Evolutionary conservation across 2,888 invertebrate genomes (phyloP).

Genomic region (Apodemia hepburni): DNA sequence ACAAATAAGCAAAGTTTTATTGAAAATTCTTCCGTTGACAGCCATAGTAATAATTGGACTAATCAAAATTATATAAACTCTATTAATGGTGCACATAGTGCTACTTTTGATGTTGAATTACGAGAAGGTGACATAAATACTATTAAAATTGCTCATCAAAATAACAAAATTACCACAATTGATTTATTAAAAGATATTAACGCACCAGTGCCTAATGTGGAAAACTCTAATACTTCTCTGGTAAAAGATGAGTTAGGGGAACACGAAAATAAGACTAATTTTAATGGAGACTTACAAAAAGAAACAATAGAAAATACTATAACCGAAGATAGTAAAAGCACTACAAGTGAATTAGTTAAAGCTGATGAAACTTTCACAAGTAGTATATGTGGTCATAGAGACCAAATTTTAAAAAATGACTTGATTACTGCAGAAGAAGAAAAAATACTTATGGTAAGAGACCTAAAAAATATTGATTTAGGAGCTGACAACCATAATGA

Average conservation of each 20-base stretch:
- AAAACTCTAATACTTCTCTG: not conserved
- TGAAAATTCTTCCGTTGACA: not conserved
- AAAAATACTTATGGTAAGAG: not conserved
- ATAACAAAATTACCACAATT: not conserved
- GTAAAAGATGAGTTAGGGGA: not conserved
- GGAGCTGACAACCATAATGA: not conserved
- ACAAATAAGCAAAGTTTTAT: not conserved
- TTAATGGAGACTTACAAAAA: not conserved
- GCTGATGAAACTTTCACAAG: not conserved
- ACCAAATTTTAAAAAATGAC: not conserved
- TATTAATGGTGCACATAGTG: not conserved
- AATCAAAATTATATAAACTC: not conserved
- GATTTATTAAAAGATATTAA: conserved; percentile 7
- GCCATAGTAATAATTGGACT: not conserved
- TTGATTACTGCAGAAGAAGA: not conserved
- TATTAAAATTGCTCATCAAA: not conserved
- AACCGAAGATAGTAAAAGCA: not conserved
- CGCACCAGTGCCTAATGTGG: not conserved
- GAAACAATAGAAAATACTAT: not conserved
- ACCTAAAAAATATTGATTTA: not conserved
- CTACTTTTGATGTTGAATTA: not conserved
- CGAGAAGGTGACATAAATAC: not conserved
- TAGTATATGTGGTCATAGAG: not conserved
- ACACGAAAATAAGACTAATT: not conserved
- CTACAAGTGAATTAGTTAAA: not conserved